Base-by-base conservation (phyloP, 1,140 invertebrate species). In the Kradibia gibbosae region DNA sequence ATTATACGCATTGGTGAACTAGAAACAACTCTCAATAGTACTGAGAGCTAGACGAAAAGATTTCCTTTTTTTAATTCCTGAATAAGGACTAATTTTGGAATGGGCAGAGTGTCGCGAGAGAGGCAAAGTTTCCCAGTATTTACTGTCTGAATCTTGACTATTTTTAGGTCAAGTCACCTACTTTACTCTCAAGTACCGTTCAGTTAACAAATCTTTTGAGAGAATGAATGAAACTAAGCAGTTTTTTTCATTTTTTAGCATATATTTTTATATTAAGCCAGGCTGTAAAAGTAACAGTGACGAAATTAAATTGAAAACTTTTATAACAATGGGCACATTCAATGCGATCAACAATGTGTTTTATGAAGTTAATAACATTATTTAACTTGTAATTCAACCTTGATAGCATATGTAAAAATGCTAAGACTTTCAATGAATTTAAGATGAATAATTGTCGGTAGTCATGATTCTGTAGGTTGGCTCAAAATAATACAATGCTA, bases 121-220 rank as follows among this genome's bases (percentile, higher is more conserved):
- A 48, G 60, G 48, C 48, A 5, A 74, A 53, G 50, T 74, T 65
- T 74, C 80, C 39, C 57, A 77, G 55, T 77, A 71, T 50, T 75
- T 55, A 74, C 55, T 42, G 50, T 45, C 72, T 57, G 60, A 76
- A 76, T 81, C 60, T 76, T 28, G 42, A 62, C 72, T 81, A 81
- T 81, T 81, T 81, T 81, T 81, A 81, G 72, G 62, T 81, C 79
- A 81, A 70, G 57, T 76, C 72, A 81, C 79, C 79, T 81, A 81
- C 72, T 81, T 74, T 75, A 76, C 36, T 70, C 45, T 75, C 79
- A 81, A 81, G 57, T 75, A 36, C 34, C 71, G 72, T 81, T 81
- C 28, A 57, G 57, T 55, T 76, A 70, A 76, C 48, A 48, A 81
- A 81, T 67, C 36, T 80, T 80, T 73, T 11, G 34, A 74, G 67